Percentiles rank a stretch among this genome's conserved stretches.
These are phyloP conservation scores for Melinaea marsaeus DNA, from an alignment of 2,888 invertebrate species.

Conservation along the genomic window DNA sequence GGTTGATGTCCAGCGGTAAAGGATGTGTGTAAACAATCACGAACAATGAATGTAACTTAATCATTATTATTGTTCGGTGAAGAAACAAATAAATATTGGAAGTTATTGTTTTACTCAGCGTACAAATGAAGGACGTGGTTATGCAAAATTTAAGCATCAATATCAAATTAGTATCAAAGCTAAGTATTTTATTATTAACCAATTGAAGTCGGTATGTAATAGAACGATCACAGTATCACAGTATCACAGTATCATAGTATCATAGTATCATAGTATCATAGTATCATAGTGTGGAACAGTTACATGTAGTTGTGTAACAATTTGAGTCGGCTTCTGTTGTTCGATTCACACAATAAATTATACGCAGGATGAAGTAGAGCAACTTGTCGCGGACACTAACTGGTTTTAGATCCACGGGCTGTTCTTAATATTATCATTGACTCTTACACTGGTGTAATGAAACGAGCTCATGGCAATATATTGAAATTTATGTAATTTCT, in stretches of 20 bases:
- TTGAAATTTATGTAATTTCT: too few relatives aligned
- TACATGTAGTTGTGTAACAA: conserved; percentile 44
- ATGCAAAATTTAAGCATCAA: too few relatives aligned
- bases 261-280: conserved; percentile 15
- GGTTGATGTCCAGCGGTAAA: too few relatives aligned
- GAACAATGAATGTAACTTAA: too few relatives aligned
- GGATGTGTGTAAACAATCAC: too few relatives aligned
- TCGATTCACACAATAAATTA: conserved; percentile 66
- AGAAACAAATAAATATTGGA: too few relatives aligned
- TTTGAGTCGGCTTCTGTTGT: conserved; percentile 41
- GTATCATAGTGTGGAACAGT: conserved; percentile 32
- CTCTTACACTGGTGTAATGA: not conserved
- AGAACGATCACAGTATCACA: not conserved
- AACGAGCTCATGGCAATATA: too few relatives aligned
- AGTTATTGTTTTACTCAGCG: too few relatives aligned
- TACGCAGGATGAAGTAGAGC: conserved; percentile 53
- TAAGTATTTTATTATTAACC: conserved; percentile 13
- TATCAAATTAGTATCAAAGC: conserved; percentile 8
- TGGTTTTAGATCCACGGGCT: conserved; percentile 42
- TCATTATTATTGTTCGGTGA: too few relatives aligned
- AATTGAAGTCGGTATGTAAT: conserved; percentile 9
- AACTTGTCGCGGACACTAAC: conserved; percentile 46
- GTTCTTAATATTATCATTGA: conserved; percentile 29
- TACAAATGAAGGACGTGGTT: too few relatives aligned
- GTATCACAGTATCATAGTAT: conserved; percentile 8